Evolutionary conservation across 2,797 vertebrate species (phyloP).

Genomic region (Miichthys miiuy): DNA sequence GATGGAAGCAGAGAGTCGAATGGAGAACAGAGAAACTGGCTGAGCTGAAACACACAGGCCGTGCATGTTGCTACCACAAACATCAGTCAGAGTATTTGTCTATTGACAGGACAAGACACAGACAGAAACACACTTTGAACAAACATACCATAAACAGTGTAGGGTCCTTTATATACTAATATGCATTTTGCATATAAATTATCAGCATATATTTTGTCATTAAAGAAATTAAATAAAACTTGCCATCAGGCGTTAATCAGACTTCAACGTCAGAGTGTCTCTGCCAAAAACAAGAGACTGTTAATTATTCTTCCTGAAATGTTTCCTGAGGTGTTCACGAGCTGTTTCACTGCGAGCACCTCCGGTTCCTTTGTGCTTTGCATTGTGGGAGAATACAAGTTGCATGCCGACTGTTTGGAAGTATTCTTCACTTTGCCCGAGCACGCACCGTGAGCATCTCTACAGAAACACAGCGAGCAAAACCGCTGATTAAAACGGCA

Average conservation of each 20-base stretch:
- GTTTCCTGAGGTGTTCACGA: not conserved
- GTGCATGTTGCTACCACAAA: slow-evolving; percentile 5
- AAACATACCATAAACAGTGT: not conserved
- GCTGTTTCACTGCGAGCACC: no score
- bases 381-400: not conserved
- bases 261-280: not conserved
- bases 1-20: not conserved
- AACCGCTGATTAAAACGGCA: slow-evolving; percentile 26
- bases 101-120: not conserved
- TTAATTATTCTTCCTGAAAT: not conserved
- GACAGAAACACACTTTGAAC: not conserved
- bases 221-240: not conserved
- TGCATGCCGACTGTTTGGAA: not conserved
- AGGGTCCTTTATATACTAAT: no score
- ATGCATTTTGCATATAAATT: no score
- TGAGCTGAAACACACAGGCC: slow-evolving; percentile 15
- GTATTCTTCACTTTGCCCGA: not conserved
- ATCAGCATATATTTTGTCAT: not conserved
- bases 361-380: not conserved
- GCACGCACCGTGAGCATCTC: not conserved
- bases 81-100: not conserved
- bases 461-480: not conserved
- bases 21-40: not conserved
- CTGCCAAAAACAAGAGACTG: not conserved
- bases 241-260: not conserved